phyloP scores from a whole-genome alignment of 2,113 vertebrate genomes.

The Camelus dromedarius region DNA sequence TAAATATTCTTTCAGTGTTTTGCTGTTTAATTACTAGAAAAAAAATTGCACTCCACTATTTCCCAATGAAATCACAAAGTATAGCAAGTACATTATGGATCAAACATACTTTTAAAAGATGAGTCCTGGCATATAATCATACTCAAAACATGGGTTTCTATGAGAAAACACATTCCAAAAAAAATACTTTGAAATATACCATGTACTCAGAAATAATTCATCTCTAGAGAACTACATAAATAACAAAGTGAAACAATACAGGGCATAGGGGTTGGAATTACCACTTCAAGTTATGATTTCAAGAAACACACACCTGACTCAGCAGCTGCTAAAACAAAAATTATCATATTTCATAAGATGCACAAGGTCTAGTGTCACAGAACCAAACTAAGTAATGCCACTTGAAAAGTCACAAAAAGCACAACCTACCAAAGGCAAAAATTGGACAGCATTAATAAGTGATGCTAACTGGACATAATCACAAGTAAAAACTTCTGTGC shows the following conservation, averaged over 20 bases:
- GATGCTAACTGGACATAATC: background rate
- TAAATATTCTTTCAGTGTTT: conserved; percentile 17
- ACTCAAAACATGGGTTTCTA: background rate
- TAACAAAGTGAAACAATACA: background rate
- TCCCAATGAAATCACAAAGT: conserved; percentile 20
- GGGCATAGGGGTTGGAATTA: background rate
- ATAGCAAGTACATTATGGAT: background rate
- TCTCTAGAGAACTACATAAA: background rate
- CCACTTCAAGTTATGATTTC: background rate
- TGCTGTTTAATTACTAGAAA: background rate
- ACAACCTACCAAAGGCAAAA: background rate
- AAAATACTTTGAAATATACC: conserved; percentile 35
- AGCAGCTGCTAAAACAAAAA: conserved; percentile 13
- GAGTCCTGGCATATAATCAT: background rate
- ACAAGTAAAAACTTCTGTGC: background rate
- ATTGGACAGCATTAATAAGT: background rate
- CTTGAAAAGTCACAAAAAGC: background rate
- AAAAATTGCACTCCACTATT: conserved; percentile 13
- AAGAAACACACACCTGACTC: background rate
- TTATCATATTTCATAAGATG: conserved; percentile 7
- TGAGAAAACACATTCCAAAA: conserved; percentile 2
- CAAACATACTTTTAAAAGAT: conserved; percentile 26
- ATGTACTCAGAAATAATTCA: background rate
- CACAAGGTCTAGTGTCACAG: background rate
- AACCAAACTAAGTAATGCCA: background rate